phyloP scores from a whole-genome alignment of 2,113 vertebrate genomes.

The Lontra canadensis region DNA sequence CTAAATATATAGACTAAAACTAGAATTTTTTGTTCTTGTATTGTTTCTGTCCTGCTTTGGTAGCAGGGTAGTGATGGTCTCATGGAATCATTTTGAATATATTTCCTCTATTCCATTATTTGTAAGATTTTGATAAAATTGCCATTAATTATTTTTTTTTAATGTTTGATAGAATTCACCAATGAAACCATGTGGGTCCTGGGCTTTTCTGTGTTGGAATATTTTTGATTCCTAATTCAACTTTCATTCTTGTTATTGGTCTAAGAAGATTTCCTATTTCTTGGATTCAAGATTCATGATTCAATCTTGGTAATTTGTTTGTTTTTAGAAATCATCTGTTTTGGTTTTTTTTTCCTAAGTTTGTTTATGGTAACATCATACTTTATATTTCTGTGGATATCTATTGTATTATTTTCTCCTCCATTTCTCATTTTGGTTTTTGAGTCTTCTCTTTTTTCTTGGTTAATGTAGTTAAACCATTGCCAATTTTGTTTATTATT shows the following conservation, averaged over 20 bases:
- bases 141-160: neutral
- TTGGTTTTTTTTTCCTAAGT: neutral
- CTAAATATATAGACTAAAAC: neutral
- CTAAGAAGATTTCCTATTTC: neutral
- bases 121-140: neutral
- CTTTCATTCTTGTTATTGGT: neutral
- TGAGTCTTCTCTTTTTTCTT: neutral
- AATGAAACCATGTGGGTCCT: neutral
- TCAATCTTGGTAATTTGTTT: neutral
- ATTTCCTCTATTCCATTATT: neutral
- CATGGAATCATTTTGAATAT: neutral
- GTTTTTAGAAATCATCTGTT: neutral
- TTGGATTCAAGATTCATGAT: neutral
- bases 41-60: neutral
- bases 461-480: neutral
- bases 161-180: neutral
- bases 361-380: neutral
- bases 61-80: neutral
- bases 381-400: neutral
- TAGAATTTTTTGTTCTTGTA: neutral
- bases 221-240: neutral
- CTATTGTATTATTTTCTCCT: neutral
- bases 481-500: neutral
- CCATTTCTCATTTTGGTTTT: neutral
- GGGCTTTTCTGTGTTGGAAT: neutral